Percentiles rank a stretch among this genome's conserved stretches.
Evolutionary conservation across 2,797 vertebrate species (phyloP).

Genomic region (Falco biarmicus): DNA sequence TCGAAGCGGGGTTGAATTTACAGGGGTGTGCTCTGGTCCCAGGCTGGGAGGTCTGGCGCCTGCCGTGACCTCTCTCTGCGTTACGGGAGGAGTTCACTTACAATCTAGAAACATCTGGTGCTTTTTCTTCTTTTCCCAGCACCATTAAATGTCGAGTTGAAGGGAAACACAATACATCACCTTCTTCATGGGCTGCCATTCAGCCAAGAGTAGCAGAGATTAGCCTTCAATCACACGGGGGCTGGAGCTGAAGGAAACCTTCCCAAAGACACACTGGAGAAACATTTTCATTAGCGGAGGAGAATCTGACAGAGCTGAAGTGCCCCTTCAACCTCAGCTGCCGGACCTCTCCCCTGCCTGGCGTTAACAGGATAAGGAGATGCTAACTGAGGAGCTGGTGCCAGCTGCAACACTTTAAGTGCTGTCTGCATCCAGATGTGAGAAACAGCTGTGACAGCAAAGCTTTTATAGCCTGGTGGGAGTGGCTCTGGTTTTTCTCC

Average conservation of each 20-base stretch:
- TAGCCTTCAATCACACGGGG: slow-evolving; percentile 49
- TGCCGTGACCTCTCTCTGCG: neutral
- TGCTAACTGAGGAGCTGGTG: neutral
- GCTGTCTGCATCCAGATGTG: slow-evolving; percentile 43
- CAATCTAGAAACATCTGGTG: neutral
- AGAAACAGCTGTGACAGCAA: slow-evolving; percentile 25
- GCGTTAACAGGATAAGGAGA: neutral
- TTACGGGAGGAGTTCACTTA: neutral
- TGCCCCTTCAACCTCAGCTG: neutral
- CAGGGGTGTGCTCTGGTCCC: neutral
- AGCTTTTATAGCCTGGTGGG: neutral
- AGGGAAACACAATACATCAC: slow-evolving; percentile 47
- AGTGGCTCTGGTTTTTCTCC: neutral
- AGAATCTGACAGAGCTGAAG: slow-evolving; percentile 51
- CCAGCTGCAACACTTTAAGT: neutral
- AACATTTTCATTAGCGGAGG: slow-evolving; percentile 62
- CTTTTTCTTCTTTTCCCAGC: slow-evolving; percentile 15
- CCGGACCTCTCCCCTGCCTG: neutral
- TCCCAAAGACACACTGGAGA: slow-evolving; percentile 27
- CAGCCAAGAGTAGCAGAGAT: slow-evolving; percentile 43
- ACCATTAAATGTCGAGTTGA: neutral
- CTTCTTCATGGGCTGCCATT: slow-evolving; percentile 12
- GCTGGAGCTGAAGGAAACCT: slow-evolving; percentile 12
- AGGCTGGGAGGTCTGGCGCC: rapidly evolving
- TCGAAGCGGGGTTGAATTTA: neutral